Evolutionary conservation across 2,888 invertebrate genomes (phyloP).

Genomic region (Drosophila maculinotata): DNA sequence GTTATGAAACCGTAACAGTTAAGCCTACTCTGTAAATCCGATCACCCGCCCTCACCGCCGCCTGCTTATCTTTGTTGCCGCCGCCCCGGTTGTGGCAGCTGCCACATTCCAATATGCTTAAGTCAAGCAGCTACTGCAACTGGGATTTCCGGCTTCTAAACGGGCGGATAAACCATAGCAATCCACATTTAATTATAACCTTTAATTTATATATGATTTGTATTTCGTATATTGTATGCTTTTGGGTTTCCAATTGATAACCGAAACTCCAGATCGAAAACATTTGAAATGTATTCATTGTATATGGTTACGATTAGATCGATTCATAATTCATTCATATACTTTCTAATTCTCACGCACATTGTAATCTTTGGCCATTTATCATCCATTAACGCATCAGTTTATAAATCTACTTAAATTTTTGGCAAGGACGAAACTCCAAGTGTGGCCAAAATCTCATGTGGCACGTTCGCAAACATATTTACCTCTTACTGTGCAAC

Average conservation of each 20-base stretch:
- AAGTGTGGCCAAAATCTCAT: conserved; percentile 70
- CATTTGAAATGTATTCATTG: conserved; percentile 39
- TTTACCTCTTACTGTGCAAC: conserved; percentile 76
- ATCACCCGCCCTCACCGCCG: not conserved
- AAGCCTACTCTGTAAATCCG: conserved; percentile 26
- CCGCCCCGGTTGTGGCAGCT: conserved; percentile 13
- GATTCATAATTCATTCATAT: conserved; percentile 13
- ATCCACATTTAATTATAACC: conserved; percentile 14
- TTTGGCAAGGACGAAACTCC: conserved; percentile 54
- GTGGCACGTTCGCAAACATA: conserved; percentile 64
- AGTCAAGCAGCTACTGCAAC: conserved; percentile 30
- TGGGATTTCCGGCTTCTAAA: conserved; percentile 1
- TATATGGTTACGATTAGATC: conserved; percentile 11
- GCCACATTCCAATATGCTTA: conserved; percentile 27
- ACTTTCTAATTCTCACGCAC: conserved; percentile 18
- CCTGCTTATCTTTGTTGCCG: not conserved
- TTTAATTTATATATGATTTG: conserved; percentile 30
- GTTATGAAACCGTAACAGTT: conserved; percentile 44
- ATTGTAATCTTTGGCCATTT: conserved; percentile 48
- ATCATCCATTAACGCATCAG: conserved; percentile 9
- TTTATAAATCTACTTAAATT: conserved; percentile 24
- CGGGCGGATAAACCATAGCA: not conserved
- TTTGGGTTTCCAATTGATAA: conserved; percentile 43
- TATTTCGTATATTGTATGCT: conserved; percentile 18
- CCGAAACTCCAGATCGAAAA: conserved; percentile 21